These are phyloP conservation scores for Coreoperca whiteheadi DNA, from an alignment of 2,113 vertebrate species.

Conservation along the genomic window DNA sequence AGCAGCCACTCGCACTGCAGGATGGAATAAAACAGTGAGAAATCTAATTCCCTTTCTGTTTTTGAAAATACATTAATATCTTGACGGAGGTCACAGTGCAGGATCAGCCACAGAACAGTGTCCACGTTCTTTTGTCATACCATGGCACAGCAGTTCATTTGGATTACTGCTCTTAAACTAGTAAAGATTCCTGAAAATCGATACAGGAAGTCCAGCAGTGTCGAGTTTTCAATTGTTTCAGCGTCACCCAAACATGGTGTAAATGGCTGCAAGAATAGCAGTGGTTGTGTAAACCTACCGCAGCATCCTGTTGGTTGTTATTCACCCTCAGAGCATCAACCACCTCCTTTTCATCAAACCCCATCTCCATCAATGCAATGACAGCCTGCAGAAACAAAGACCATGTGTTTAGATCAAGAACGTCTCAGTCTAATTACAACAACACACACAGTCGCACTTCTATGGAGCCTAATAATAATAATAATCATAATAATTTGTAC, in stretches of 20 bases:
- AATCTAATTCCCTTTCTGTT: background rate
- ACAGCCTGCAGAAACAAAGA: constrained; percentile 86
- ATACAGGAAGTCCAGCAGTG: background rate
- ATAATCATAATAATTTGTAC: background rate
- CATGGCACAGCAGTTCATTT: background rate
- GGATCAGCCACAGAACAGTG: background rate
- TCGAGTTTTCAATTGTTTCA: background rate
- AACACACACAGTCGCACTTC: background rate
- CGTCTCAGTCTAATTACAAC: background rate
- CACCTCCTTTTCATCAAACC: constrained; percentile 97
- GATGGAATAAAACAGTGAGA: constrained; percentile 5
- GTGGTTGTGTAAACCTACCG: constrained; percentile 84
- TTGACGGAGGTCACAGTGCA: background rate
- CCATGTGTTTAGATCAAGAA: background rate
- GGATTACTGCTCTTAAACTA: background rate
- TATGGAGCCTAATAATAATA: background rate
- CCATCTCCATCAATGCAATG: constrained; percentile 98
- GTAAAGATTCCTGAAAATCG: background rate
- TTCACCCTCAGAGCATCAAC: constrained; percentile 94
- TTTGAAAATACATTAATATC: background rate
- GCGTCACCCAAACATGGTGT: background rate
- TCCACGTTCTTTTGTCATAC: background rate
- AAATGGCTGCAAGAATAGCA: background rate
- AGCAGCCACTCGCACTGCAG: constrained; percentile 97
- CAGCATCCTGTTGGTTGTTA: constrained; percentile 97